phyloP scores from a whole-genome alignment of 2,888 invertebrate species.

The Venusia cambrica region DNA sequence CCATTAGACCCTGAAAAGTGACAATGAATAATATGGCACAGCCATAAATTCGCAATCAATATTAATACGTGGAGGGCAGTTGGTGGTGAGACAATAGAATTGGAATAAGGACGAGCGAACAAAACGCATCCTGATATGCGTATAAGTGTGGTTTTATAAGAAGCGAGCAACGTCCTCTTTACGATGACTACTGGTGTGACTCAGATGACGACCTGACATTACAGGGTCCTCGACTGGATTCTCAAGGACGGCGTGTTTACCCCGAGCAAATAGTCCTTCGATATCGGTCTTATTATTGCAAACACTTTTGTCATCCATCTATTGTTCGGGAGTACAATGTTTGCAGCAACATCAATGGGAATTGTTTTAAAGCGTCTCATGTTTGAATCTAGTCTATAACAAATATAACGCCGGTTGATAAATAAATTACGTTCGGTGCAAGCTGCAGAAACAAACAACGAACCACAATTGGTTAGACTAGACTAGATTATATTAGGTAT shows the following conservation, averaged over 20 bases:
- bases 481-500: too few species aligned
- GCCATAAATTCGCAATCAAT: constrained; percentile 68
- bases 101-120: constrained; percentile 69
- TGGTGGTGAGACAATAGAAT: constrained; percentile 62
- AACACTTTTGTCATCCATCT: constrained; percentile 30
- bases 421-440: too few species aligned
- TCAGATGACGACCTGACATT: constrained; percentile 75
- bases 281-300: constrained; percentile 42
- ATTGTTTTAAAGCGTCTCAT: constrained; percentile 6
- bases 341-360: constrained; percentile 15
- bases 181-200: constrained; percentile 71
- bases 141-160: constrained; percentile 55
- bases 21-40: constrained; percentile 54
- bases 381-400: constrained; percentile 7
- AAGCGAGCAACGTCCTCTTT: constrained; percentile 77
- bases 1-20: constrained; percentile 48
- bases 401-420: too few species aligned
- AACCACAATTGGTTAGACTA: too few species aligned
- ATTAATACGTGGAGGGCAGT: constrained; percentile 54
- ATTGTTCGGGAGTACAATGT: constrained; percentile 25
- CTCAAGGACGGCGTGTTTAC: constrained; percentile 73
- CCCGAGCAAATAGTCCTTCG: constrained; percentile 48
- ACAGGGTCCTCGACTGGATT: constrained; percentile 76
- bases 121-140: constrained; percentile 62
- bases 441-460: too few species aligned